Base-by-base conservation (phyloP, 2,888 invertebrate genomes). In the Chouioia cunea region DNA sequence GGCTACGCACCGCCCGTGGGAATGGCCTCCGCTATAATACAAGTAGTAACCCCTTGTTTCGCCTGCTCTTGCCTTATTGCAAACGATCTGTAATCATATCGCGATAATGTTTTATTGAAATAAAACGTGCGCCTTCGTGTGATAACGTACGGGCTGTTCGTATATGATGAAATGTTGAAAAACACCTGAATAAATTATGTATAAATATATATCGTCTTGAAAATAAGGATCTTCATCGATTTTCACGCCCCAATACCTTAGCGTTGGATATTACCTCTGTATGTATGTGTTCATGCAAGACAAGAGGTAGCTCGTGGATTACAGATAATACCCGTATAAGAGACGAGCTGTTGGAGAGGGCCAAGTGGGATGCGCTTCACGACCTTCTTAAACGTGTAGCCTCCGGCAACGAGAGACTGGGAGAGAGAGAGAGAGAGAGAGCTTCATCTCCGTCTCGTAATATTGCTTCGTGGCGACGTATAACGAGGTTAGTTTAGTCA, bases 401-500 rank as follows among this genome's bases (percentile, higher is more conserved):
- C 44, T 20, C 65, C 23, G 60, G 57, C 56, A 58, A 73, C 63
- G 50, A 68, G 63, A 4, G 52, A 52, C 3, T 4, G 27, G 6
- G 27, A 27, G 27, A 27, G 27, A 27, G 27, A 27, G 27, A 27
- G 27, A 2, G 27, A 27, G 27, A 2, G 27, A n/a, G 52, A 44
- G 48, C 52, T 57, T 12, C 44, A 23, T 59, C 53, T 56, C 58
- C 64, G 47, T 57, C 58, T 36, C 67, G 67, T 75, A 77, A 78
- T 77, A 76, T 74, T 76, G 73, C 78, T 77, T 75, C 75, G 63
- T 58, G 62, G 52, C 27, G 27, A 27, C 27, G 58, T 68, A 68
- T 78, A 80, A 79, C 77, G 76, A 79, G 76, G 76, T 80, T 80
- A 79, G 75, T 78, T 78, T 70, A 75, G 72, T 75, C 75, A 65